Conservation (phyloP, 2,113 vertebrate genomes). For the Mandrillus leucophaeus region DNA sequence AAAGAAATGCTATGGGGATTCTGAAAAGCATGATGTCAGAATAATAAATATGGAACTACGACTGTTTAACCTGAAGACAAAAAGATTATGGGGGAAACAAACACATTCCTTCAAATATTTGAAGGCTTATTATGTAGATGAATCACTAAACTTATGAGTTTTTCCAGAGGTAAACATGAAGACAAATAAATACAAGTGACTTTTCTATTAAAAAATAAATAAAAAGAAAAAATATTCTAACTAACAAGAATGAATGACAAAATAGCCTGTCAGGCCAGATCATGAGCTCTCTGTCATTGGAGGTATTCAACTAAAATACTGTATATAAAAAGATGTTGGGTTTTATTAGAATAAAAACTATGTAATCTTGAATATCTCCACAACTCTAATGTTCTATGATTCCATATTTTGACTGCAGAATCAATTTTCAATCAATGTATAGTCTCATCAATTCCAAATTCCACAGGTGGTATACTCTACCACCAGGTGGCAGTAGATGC, state of each 20-base stretch:
- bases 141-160: not conserved
- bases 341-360: slow-evolving; percentile 34
- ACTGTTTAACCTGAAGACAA: slow-evolving; percentile 32
- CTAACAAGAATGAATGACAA: slow-evolving; percentile 34
- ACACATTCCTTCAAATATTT: slow-evolving; percentile 31
- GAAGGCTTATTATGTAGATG: slow-evolving; percentile 4
- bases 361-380: not conserved
- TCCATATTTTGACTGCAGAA: slow-evolving; percentile 9
- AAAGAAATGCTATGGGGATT: not conserved
- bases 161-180: not conserved
- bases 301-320: slow-evolving; percentile 30
- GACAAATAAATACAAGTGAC: slow-evolving; percentile 13
- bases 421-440: not conserved
- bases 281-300: not conserved
- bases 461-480: slow-evolving; percentile 43
- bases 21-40: not conserved
- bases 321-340: not conserved
- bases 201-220: slow-evolving; percentile 20
- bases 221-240: not conserved
- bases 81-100: not conserved
- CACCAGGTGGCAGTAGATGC: slow-evolving; percentile 77
- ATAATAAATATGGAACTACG: not conserved
- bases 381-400: not conserved
- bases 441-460: not conserved
- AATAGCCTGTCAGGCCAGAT: not conserved